Evolutionary conservation across 2,888 invertebrate species (phyloP).

Genomic region (Sericinus montela): DNA sequence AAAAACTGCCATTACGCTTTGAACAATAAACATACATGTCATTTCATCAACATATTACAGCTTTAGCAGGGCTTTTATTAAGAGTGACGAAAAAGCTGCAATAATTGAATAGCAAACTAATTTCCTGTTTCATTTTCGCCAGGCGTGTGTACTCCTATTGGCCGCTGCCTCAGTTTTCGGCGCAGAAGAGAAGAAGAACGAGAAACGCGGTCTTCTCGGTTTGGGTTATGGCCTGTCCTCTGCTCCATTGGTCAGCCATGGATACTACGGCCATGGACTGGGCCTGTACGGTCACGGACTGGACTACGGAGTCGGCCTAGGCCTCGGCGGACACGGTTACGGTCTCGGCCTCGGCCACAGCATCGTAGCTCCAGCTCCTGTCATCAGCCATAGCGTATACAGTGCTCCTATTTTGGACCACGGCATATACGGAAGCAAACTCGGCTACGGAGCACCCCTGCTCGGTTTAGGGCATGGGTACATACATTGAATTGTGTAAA

Average conservation of each 20-base stretch:
- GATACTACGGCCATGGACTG: slow-evolving; percentile 39
- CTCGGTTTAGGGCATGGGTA: slow-evolving; percentile 46
- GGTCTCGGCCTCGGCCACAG: slow-evolving; percentile 29
- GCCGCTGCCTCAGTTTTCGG: slow-evolving; percentile 44
- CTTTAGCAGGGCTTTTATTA: too few species aligned
- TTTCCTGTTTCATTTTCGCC: slow-evolving; percentile 4
- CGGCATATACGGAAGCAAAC: slow-evolving; percentile 31
- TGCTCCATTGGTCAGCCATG: slow-evolving; percentile 25
- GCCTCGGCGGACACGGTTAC: slow-evolving; percentile 32
- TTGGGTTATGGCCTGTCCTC: slow-evolving; percentile 49
- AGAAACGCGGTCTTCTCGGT: slow-evolving; percentile 69
- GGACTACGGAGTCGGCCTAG: slow-evolving; percentile 24
- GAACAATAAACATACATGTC: too few species aligned
- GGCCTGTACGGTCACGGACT: slow-evolving; percentile 34
- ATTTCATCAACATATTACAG: too few species aligned
- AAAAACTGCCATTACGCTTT: too few species aligned
- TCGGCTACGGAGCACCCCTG: slow-evolving; percentile 30
- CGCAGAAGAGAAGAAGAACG: slow-evolving; percentile 67
- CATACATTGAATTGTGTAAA: slow-evolving; percentile 3
- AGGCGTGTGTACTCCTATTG: slow-evolving; percentile 57
- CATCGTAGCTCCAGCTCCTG: slow-evolving; percentile 24
- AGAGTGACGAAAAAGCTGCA: too few species aligned
- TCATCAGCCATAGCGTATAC: slow-evolving; percentile 33
- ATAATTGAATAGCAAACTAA: too few species aligned
- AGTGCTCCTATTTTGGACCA: slow-evolving; percentile 34